Evolutionary conservation across 2,888 invertebrate species (phyloP), one percentile per base, ranked within the genome.

Genomic region (Cheilosia vernalis): DNA sequence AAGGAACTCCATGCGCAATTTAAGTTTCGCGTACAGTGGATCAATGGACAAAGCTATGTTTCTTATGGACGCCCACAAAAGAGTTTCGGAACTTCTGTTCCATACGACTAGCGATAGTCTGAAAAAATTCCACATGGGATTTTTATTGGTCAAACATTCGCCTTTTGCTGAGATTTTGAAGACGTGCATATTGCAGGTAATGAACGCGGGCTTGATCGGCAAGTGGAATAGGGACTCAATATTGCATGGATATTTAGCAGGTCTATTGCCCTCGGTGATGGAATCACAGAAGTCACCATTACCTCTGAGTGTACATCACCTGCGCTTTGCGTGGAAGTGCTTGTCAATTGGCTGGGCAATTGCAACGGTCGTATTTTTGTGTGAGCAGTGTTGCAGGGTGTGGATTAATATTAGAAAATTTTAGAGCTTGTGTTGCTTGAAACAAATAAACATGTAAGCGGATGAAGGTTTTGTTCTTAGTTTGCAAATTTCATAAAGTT

Each of bases 281-380:
- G 4, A 2, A 13, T 9, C 3, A 19, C 17, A 30, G 1, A 24
- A 4, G 10, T 15, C 1, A 15, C 10, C 17, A 6, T 27, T 40
- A 15, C 47, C 78, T 0, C 51, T 83, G 30, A 83, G 44, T 2
- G 13, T 61, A 1, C 5, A 17, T 9, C 72, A 67, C n/a, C 55
- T 83, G 13, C 17, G 13, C 0, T 83, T 83, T 55, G 60, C 66
- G 3, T 83, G 78, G 72, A 66, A 9, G 24, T 66, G 47, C 33
- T 42, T 83, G 55, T 2, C 10, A 10, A 13, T 40, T 33, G 83
- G 78, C n/a, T 61, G 61, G 40, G 21, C 19, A 15, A 4, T 30
- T n/a, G 58, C 77, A 6, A 1, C 9, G 4, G 2, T 44, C 0
- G 64, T 40, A 0, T 70, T 82, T 44, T 56, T 55, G 33, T 53